Base-by-base conservation (phyloP, 1,140 invertebrate species). In the Bombyx mandarina region DNA sequence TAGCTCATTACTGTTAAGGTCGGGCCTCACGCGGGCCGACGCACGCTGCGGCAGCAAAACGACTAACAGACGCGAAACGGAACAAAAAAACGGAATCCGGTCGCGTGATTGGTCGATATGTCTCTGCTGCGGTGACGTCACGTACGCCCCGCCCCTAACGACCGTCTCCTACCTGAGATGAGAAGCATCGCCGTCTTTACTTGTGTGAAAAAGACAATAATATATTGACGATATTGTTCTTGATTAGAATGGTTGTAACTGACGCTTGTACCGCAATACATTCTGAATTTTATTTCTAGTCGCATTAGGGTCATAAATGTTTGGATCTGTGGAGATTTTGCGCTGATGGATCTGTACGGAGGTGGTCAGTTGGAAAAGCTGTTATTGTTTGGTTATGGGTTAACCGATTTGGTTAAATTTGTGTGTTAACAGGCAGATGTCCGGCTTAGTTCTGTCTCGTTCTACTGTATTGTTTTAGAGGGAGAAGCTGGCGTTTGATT, bases 331-430 rank as follows among this genome's bases (percentile, higher is more conserved):
- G 26, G 26, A 35, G 26, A 35, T 35, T 35, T 35, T 35, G 26
- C 26, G 26, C 26, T 5, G 26, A 35, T 5, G 26, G 26, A 35
- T 35, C 4, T 35, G 26, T 35, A 5, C 26, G 26, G 26, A 35
- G 66, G 67, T 75, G 82, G 79, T 86, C 81, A 82, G 77, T 77
- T 76, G 78, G 76, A 71, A 82, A 82, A 86, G 82, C 81, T 84
- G 79, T 84, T 84, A 83, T 86, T 86, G 83, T 86, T 86, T 83
- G 79, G 77, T 83, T 80, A 78, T 71, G 75, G 83, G 83, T 83
- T 86, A 83, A 86, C 83, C 83, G 83, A 84, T 83, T 84, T 84
- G 80, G 83, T 84, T 84, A 82, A 82, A 79, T 84, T 82, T 73
- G 77, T 84, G 82, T 82, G 82, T 78, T 83, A 83, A 81, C 76